These are phyloP conservation scores for Drosophila siamana DNA, from an alignment of 2,888 invertebrate species.

Conservation along the genomic window DNA sequence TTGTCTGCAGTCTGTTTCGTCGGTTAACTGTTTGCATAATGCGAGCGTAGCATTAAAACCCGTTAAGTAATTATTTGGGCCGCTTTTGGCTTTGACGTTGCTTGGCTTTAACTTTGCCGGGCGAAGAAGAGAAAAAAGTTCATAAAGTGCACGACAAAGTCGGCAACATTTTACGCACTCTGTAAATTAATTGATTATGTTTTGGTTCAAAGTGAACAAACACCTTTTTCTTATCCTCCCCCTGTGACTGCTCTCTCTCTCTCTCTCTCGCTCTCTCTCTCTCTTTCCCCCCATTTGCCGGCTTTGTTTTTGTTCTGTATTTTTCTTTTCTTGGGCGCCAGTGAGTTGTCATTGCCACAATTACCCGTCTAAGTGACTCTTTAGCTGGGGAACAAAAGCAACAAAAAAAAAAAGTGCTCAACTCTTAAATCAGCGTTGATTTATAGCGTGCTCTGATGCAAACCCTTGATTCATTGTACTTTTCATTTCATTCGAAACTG, in stretches of 20 bases:
- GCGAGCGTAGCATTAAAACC: slow-evolving; percentile 66
- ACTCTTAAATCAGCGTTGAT: slow-evolving; percentile 54
- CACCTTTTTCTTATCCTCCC: slow-evolving; percentile 39
- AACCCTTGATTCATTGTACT: slow-evolving; percentile 43
- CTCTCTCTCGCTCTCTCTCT: neutral
- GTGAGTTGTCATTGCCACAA: slow-evolving; percentile 31
- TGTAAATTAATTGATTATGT: slow-evolving; percentile 64
- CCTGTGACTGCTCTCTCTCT: neutral
- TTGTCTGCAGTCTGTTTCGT: slow-evolving; percentile 29
- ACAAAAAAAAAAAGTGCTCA: slow-evolving; percentile 29
- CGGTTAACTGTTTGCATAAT: slow-evolving; percentile 62
- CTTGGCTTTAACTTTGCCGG: neutral
- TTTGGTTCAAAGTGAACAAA: slow-evolving; percentile 35
- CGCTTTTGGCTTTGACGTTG: slow-evolving; percentile 19
- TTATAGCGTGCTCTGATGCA: slow-evolving; percentile 48
- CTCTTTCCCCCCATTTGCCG: neutral
- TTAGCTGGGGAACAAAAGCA: neutral
- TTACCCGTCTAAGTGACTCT: slow-evolving; percentile 20
- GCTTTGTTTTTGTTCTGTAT: neutral
- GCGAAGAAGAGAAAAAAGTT: slow-evolving; percentile 20
- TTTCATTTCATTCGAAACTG: slow-evolving; percentile 24
- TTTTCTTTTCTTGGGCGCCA: slow-evolving; percentile 5
- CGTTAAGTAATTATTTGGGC: slow-evolving; percentile 69
- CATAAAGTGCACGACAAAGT: slow-evolving; percentile 60
- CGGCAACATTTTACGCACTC: slow-evolving; percentile 57